A percentile compares a stretch with the other conserved stretches of the same genome.
These are phyloP conservation scores for Anthonomus grandis DNA, from an alignment of 1,140 invertebrate species.

Conservation along the genomic window DNA sequence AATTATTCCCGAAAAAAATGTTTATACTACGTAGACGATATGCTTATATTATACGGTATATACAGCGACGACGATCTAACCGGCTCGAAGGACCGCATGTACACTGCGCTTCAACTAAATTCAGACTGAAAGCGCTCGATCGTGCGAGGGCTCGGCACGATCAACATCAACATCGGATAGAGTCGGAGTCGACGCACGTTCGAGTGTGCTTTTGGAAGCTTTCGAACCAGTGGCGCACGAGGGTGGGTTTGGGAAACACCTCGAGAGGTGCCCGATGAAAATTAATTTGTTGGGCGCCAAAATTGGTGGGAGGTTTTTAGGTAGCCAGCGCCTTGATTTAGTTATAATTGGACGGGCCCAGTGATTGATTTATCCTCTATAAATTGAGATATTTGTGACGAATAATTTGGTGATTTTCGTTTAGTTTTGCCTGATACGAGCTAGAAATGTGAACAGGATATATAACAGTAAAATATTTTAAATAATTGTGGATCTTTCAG, in stretches of 20 bases:
- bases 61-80: neutral
- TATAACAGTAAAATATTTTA: too few relatives aligned
- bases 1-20: conserved; percentile 19
- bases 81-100: neutral
- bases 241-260: too few relatives aligned
- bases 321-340: too few relatives aligned
- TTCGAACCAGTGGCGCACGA: neutral
- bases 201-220: neutral
- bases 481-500: too few relatives aligned
- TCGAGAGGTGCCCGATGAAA: too few relatives aligned
- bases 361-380: too few relatives aligned
- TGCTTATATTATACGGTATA: neutral
- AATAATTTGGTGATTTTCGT: too few relatives aligned
- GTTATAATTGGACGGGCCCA: too few relatives aligned
- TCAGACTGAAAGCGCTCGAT: neutral
- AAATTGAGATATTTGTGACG: too few relatives aligned
- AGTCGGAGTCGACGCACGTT: neutral
- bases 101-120: neutral
- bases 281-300: too few relatives aligned
- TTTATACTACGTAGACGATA: conserved; percentile 13
- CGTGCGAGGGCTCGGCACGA: neutral
- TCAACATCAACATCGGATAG: neutral
- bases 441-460: too few relatives aligned
- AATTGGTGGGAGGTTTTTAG: neutral
- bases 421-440: too few relatives aligned